phyloP scores from a whole-genome alignment of 37 sponge, comb jelly and placozoan species.

The Chondrosia reniformis region DNA sequence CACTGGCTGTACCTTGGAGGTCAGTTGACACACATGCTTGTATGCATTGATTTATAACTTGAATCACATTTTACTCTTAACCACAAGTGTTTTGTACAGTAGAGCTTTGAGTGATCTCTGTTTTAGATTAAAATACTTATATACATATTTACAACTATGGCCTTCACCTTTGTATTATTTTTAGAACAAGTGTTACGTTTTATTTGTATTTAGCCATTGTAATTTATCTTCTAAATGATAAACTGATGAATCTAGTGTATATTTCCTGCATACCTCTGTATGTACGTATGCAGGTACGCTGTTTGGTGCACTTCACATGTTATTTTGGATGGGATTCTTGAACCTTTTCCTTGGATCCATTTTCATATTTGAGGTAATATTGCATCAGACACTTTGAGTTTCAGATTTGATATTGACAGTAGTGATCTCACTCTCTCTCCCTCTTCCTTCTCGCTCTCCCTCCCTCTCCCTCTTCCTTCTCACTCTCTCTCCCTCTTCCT shows the following conservation, averaged over 20 bases:
- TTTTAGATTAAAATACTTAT: no score
- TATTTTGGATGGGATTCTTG: slow-evolving; percentile 59
- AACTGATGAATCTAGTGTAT: background rate
- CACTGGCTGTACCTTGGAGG: slow-evolving; percentile 88
- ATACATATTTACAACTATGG: no score
- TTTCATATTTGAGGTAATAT: slow-evolving; percentile 63
- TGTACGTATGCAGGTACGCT: slow-evolving; percentile 44
- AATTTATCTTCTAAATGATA: no score
- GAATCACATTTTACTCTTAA: background rate
- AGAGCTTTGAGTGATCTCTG: background rate
- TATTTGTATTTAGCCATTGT: no score
- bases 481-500: no score
- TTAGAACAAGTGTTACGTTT: no score
- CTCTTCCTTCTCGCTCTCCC: no score
- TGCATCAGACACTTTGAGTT: no score
- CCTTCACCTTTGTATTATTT: no score
- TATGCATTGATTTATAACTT: background rate
- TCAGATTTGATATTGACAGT: no score
- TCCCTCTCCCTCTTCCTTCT: no score
- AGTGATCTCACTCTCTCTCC: no score
- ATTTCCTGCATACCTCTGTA: background rate
- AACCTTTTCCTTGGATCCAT: slow-evolving; percentile 82
- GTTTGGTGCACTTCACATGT: slow-evolving; percentile 62
- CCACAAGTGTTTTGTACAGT: background rate
- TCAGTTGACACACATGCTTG: slow-evolving; percentile 10